Conservation (phyloP, 1,140 invertebrate species). For the Batillaria attramentaria region DNA sequence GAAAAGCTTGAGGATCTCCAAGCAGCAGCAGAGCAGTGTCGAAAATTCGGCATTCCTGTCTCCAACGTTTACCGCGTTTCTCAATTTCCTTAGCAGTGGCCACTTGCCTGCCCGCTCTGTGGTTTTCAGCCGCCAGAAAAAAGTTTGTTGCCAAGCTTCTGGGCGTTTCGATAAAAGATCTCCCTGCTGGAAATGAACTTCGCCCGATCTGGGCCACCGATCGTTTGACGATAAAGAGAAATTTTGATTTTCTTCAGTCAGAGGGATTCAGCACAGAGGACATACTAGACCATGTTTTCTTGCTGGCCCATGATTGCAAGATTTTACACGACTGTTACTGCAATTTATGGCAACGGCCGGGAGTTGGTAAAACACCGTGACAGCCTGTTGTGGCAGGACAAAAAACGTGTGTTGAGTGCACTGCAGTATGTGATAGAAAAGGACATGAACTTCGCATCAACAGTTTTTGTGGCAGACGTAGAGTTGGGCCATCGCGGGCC, state of each 20-base stretch:
- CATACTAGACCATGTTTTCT: neutral
- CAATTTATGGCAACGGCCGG: conserved; percentile 15
- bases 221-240: conserved; percentile 1
- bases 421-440: conserved; percentile 29
- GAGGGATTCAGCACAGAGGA: conserved; percentile 14
- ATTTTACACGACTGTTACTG: neutral
- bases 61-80: conserved; percentile 19
- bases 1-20: neutral
- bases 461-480: conserved; percentile 5
- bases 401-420: neutral
- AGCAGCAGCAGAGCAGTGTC: neutral
- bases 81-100: conserved; percentile 18
- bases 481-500: neutral
- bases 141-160: neutral
- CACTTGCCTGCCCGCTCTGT: neutral
- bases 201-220: conserved; percentile 17
- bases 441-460: conserved; percentile 19
- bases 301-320: conserved; percentile 23
- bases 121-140: neutral
- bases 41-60: neutral
- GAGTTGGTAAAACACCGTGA: neutral
- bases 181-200: neutral
- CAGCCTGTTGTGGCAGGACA: neutral
- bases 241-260: conserved; percentile 22
- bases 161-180: neutral